Percentiles rank a stretch among this genome's conserved stretches.
Evolutionary conservation across 2,797 vertebrate species (phyloP).

Genomic region (Sciaenops ocellatus): DNA sequence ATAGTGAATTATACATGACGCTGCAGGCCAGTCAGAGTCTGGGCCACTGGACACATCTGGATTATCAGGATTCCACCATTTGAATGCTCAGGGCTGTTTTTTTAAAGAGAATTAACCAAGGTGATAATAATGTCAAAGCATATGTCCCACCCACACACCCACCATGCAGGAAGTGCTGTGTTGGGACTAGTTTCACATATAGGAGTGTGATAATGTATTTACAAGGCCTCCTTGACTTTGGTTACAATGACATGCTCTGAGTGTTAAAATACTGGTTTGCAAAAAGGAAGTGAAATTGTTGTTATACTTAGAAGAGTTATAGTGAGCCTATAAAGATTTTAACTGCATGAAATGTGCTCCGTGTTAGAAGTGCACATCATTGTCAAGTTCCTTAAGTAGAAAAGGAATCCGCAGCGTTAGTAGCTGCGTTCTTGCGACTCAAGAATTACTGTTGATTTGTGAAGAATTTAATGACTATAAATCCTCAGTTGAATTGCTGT

Average conservation of each 20-base stretch:
- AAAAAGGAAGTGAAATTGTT: conserved; percentile 36
- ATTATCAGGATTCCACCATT: conserved; percentile 54
- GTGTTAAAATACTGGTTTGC: conserved; percentile 25
- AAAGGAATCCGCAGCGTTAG: conserved; percentile 25
- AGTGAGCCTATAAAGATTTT: background rate
- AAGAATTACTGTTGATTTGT: conserved; percentile 27
- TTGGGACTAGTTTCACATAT: conserved; percentile 42
- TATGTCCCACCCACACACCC: conserved; percentile 42
- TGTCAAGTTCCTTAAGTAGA: background rate
- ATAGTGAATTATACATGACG: conserved; percentile 67
- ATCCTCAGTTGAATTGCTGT: conserved; percentile 6
- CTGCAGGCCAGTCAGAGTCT: conserved; percentile 44
- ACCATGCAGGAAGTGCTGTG: conserved; percentile 40
- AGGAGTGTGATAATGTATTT: conserved; percentile 45
- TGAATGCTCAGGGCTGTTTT: conserved; percentile 32
- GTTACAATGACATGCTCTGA: conserved; percentile 37
- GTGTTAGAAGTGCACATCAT: conserved; percentile 6
- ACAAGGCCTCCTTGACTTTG: conserved; percentile 29
- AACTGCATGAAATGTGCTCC: background rate
- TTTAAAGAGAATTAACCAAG: conserved; percentile 36
- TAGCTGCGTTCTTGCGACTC: conserved; percentile 4
- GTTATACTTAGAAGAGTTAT: conserved; percentile 11
- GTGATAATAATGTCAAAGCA: conserved; percentile 19
- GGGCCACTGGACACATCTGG: conserved; percentile 55
- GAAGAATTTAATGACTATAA: conserved; percentile 11